Evolutionary conservation across 2,888 invertebrate genomes (phyloP), one percentile per base, ranked within the genome.

Genomic region (Blastobasis lacticolella): DNA sequence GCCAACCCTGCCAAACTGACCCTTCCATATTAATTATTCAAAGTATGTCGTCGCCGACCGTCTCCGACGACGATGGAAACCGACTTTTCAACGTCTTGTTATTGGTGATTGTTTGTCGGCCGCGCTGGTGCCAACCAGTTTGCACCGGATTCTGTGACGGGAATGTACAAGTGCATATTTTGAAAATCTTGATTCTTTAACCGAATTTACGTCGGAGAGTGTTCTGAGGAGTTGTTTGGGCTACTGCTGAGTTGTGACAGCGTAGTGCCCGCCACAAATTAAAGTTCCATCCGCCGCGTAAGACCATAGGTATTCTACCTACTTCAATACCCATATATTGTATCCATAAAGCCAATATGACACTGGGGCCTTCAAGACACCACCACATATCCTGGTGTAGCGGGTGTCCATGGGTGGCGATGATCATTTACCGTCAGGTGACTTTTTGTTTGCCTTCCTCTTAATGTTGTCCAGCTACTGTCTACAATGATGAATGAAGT

Each of bases 11-110:
- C 23, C 23, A 23, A 23, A 23, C 23, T 84, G 86, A 84, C 86
- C 87, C 79, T 78, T 73, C 74, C 56, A 68, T 64, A 83, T 85
- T 86, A 83, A 85, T 85, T 84, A 87, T 87, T 85, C 86, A 81
- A 76, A 81, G 74, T 78, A 73, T 73, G 84, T 82, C 77, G 68
- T 60, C 63, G 57, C 46, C 62, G 57, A 45, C 45, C 44, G 45
- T 10, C 6, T 23, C 64, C 23, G 23, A 23, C 23, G 61, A 43
- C 62, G 53, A 57, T 59, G 66, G 66, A 69, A 67, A 68, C 68
- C 62, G 53, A 64, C 68, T 67, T 62, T 60, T 61, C 61, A 61
- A 66, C 60, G 54, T 53, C 71, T 77, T 71, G 73, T 76, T 78
- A 75, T 56, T 23, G 56, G 57, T 64, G 66, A 73, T 74, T 77